Percentiles rank a stretch among this genome's conserved stretches.
phyloP scores from a whole-genome alignment of 2,888 invertebrate genomes.

The Campoletis raptor region DNA sequence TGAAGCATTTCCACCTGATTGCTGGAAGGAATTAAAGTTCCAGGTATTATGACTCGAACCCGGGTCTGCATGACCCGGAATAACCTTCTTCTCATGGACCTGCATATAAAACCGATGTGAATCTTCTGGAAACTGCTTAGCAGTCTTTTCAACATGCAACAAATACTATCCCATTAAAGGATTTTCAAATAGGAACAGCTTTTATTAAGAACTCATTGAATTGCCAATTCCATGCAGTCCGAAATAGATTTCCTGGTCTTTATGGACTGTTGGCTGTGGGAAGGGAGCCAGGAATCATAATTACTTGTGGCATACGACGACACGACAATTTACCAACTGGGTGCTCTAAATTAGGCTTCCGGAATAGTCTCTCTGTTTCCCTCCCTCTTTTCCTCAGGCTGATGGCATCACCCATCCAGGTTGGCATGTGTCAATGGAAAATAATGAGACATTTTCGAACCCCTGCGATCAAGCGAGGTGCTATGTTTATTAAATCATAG shows the following conservation, averaged over 20 bases:
- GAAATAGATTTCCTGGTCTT: neutral
- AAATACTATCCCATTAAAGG: neutral
- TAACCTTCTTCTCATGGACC: neutral
- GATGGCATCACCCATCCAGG: neutral
- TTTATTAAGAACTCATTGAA: neutral
- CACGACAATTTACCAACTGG: neutral
- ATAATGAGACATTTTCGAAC: neutral
- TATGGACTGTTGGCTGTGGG: neutral
- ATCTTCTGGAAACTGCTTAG: neutral
- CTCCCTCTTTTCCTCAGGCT: neutral
- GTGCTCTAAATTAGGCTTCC: neutral
- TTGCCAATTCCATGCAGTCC: neutral
- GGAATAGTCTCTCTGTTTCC: neutral
- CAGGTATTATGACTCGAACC: neutral
- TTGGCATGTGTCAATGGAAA: neutral
- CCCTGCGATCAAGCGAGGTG: neutral
- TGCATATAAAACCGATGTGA: neutral
- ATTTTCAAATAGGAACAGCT: neutral
- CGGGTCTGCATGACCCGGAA: neutral
- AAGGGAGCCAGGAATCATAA: neutral
- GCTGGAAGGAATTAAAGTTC: neutral
- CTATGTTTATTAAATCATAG: neutral
- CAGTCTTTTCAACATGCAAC: neutral
- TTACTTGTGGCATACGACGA: slow-evolving; percentile 1
- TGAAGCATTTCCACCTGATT: neutral